A percentile compares a stretch with the other conserved stretches of the same genome.
These are phyloP conservation scores for Lumbricus terrestris DNA, from an alignment of 2,888 invertebrate genomes.

Conservation along the genomic window DNA sequence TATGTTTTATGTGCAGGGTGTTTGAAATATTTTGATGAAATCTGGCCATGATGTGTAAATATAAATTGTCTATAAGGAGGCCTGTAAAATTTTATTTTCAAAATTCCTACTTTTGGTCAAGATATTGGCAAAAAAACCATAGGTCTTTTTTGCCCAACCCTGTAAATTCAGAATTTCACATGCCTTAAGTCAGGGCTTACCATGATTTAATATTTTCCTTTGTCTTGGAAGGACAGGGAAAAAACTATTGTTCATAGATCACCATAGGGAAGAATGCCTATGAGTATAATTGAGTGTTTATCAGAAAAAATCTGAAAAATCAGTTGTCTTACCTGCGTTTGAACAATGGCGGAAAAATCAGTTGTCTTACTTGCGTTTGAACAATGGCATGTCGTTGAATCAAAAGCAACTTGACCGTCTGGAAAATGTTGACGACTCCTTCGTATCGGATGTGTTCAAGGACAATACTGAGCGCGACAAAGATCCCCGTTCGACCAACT, in stretches of 20 bases:
- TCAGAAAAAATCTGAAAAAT: too few relatives aligned
- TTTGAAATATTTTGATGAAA: too few relatives aligned
- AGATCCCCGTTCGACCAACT: background rate
- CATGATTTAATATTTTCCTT: too few relatives aligned
- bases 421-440: conserved; percentile 5
- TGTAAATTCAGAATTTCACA: background rate
- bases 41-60: too few relatives aligned
- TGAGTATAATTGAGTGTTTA: background rate
- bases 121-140: too few relatives aligned
- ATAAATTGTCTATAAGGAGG: too few relatives aligned
- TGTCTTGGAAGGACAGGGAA: background rate
- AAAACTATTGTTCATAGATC: background rate
- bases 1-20: too few relatives aligned
- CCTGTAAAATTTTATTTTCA: too few relatives aligned
- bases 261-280: background rate
- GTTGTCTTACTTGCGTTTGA: background rate
- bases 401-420: background rate
- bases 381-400: background rate
- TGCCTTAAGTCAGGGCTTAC: too few relatives aligned
- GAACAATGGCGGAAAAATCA: background rate
- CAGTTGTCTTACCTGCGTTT: background rate
- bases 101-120: too few relatives aligned
- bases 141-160: too few relatives aligned
- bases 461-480: background rate
- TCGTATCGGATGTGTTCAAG: conserved; percentile 6